Evolutionary conservation across 23 tunicate species (phyloP).

Genomic region (Pegea sp.): DNA sequence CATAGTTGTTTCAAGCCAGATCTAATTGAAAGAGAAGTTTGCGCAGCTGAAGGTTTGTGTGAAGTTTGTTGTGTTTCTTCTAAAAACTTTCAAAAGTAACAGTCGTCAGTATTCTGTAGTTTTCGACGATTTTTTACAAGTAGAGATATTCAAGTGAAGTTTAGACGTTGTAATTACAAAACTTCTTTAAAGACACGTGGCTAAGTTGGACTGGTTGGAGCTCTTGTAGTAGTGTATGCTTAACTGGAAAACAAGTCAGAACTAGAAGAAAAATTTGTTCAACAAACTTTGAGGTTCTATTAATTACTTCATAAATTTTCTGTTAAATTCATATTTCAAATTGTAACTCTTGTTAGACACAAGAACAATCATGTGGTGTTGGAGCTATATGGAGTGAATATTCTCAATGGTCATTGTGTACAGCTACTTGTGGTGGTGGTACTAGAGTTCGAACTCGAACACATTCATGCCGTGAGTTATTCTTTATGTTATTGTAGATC

Average conservation of each 20-base stretch:
- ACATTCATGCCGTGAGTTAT: constrained; percentile 88
- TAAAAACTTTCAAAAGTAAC: too few relatives aligned
- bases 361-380: constrained; percentile 38
- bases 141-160: too few relatives aligned
- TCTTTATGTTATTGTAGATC: too few relatives aligned
- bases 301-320: too few relatives aligned
- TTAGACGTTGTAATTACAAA: too few relatives aligned
- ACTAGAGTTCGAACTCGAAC: constrained; percentile 38
- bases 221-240: constrained; percentile 35
- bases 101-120: too few relatives aligned
- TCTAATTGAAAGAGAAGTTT: too few relatives aligned
- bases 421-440: constrained; percentile 33
- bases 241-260: constrained; percentile 37
- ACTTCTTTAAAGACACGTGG: too few relatives aligned
- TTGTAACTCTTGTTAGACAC: constrained; percentile 5
- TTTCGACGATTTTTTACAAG: too few relatives aligned
- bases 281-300: constrained; percentile 18
- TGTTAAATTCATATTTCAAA: neutral
- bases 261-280: constrained; percentile 27
- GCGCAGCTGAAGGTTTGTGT: too few relatives aligned
- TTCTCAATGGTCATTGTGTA: constrained; percentile 55
- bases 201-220: constrained; percentile 38
- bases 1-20: constrained; percentile 23
- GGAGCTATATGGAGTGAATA: constrained; percentile 50
- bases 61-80: too few relatives aligned